Base-by-base conservation (phyloP, 1,140 invertebrate species). In the Ceratina calcarata region DNA sequence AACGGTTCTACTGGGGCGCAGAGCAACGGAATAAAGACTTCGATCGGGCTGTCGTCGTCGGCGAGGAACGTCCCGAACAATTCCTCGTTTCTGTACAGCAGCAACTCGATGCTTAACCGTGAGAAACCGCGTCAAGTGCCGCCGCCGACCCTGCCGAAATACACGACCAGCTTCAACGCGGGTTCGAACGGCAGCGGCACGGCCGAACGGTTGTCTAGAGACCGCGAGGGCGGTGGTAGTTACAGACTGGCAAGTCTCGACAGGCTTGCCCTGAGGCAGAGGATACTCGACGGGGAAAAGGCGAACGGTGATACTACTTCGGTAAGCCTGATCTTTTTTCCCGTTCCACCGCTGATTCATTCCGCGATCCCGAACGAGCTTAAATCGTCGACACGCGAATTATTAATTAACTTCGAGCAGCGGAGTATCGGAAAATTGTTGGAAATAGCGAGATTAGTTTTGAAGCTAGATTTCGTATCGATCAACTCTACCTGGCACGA, bases 201-300 rank as follows among this genome's bases (percentile, higher is more conserved):
- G 86, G 79, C 93, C 86, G 92, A 95, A 79, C 92, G 91, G 61
- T 86, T 93, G 88, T 83, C 91, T 81, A 93, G 94, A 91, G 91
- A 93, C 89, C 87, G 94, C 86, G 92, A 95, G 80, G 92, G 94
- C 60, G 94, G 95, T 32, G 94, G 94, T 80, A 95, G 95, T 55
- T 95, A 95, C 89, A 93, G 95, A 53, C 92, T 96, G 74, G 95
- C 95, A 18, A 96, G 96, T 87, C 93, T 96, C 15, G 96, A 96
- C 87, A 94, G 95, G 85, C 92, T 96, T 80, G 95, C 95, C 20
- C 93, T 96, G 12, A 93, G 96, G 60, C 96, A 96, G 87, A 94
- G 95, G 84, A 94, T 96, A 82, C 94, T 96, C 81, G 95, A 96
- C 69, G 89, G 89, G 12, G 91, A 91, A 61, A 93, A 91, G 78